These are phyloP conservation scores for Falcaria lacertinaria DNA, from an alignment of 2,888 invertebrate species.

Conservation along the genomic window DNA sequence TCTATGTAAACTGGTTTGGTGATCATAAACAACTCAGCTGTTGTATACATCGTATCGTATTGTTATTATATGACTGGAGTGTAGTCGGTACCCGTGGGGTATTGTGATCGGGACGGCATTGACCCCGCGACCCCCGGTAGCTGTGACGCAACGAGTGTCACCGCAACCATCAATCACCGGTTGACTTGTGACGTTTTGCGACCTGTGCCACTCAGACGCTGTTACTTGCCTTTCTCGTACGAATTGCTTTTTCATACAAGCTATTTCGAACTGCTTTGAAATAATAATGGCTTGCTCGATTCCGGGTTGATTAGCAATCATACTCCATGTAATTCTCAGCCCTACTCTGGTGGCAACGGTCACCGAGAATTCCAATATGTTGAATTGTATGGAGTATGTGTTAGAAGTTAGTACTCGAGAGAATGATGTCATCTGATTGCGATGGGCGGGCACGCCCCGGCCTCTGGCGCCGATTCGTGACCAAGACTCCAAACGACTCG, in stretches of 20 bases:
- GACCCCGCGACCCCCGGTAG: conserved; percentile 63
- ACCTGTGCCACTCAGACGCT: conserved; percentile 38
- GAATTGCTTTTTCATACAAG: no score
- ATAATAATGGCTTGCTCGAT: no score
- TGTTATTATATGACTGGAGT: conserved; percentile 36
- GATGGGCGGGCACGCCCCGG: conserved; percentile 56
- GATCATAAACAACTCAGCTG: conserved; percentile 31
- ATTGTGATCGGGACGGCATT: conserved; percentile 66
- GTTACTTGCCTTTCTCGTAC: conserved; percentile 22
- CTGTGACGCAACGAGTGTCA: conserved; percentile 65
- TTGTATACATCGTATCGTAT: conserved; percentile 14
- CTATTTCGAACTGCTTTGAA: no score
- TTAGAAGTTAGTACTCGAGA: conserved; percentile 9
- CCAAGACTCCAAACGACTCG: conserved; percentile 48
- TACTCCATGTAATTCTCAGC: conserved; percentile 18
- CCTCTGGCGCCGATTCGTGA: conserved; percentile 49
- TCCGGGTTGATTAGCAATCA: no score
- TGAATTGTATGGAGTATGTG: conserved; percentile 29
- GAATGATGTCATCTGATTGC: conserved; percentile 68
- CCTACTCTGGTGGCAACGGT: conserved; percentile 1
- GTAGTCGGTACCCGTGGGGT: conserved; percentile 38
- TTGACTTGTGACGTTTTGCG: conserved; percentile 63
- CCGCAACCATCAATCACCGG: conserved; percentile 69
- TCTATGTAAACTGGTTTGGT: no score
- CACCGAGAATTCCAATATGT: conserved; percentile 19